Evolutionary conservation across 2,797 vertebrate genomes (phyloP), one percentile per base, ranked within the genome.

Genomic region (Coregonus sp.): DNA sequence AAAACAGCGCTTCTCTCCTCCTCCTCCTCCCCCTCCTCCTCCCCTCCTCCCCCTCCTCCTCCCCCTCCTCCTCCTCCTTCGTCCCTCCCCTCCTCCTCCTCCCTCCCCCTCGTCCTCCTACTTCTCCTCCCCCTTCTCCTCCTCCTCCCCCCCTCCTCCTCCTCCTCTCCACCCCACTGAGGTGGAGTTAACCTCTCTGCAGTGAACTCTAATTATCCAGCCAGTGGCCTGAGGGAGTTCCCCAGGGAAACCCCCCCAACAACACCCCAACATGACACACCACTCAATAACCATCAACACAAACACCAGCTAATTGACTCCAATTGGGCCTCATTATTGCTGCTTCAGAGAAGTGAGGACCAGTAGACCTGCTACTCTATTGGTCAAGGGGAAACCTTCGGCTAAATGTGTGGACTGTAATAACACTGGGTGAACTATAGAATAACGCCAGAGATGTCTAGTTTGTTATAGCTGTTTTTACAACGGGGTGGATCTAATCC

Each of bases 271-370:
- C 40, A 40, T 40, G 81, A 89, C 86, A 81, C 80, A 69, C 81
- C 40, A 81, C 83, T 91, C 90, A 84, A 88, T 91, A 89, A 81
- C 81, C 84, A 82, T 92, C 88, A 89, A 90, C 90, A 91, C 88
- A 92, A 92, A 90, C 85, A 81, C 75, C 75, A 78, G 73, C 86
- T 93, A 92, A 93, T 89, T 89, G 89, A 86, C 81, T 89, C 84
- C 84, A 90, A 89, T 90, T 89, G 83, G 40, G 75, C 78, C 87
- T 91, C 88, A 87, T 92, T 90, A 90, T 74, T 78, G 78, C 75
- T 77, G 81, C 70, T 83, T 86, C 75, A 79, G 79, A 75, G 78
- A 75, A 75, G 78, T 40, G 40, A 40, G 40, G 40, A 7, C 9
- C 40, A 40, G 40, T 9, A 2, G 40, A 40, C 2, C 40, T 40